phyloP scores from a whole-genome alignment of 2,113 vertebrate genomes.

The Arizona elegans region DNA sequence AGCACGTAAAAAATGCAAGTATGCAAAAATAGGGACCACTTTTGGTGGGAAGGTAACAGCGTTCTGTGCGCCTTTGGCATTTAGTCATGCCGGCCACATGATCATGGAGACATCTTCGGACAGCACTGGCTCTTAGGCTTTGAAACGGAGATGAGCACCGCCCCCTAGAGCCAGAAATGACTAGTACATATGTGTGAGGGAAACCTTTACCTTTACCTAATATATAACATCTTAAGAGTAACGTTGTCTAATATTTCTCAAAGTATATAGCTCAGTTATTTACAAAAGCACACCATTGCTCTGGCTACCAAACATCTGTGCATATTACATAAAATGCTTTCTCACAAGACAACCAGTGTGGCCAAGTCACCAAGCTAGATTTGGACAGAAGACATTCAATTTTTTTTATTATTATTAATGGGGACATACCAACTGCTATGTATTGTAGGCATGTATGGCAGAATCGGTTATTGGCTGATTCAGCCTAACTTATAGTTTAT shows the following conservation, averaged over 20 bases:
- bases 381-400: background rate
- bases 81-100: too few relatives aligned
- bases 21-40: too few relatives aligned
- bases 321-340: background rate
- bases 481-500: background rate
- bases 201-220: background rate
- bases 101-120: too few relatives aligned
- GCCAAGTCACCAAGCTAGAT: background rate
- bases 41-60: too few relatives aligned
- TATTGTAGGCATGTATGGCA: background rate
- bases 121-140: too few relatives aligned
- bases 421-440: background rate
- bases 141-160: too few relatives aligned
- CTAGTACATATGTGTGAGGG: too few relatives aligned
- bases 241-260: background rate
- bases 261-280: background rate
- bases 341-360: background rate
- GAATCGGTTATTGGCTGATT: background rate
- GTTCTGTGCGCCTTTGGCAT: too few relatives aligned
- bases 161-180: too few relatives aligned
- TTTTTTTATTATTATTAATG: background rate
- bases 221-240: background rate
- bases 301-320: background rate
- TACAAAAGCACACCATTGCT: background rate
- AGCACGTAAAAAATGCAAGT: too few relatives aligned